phyloP scores from a whole-genome alignment of 2,797 vertebrate species.

The Pteropus rufus region DNA sequence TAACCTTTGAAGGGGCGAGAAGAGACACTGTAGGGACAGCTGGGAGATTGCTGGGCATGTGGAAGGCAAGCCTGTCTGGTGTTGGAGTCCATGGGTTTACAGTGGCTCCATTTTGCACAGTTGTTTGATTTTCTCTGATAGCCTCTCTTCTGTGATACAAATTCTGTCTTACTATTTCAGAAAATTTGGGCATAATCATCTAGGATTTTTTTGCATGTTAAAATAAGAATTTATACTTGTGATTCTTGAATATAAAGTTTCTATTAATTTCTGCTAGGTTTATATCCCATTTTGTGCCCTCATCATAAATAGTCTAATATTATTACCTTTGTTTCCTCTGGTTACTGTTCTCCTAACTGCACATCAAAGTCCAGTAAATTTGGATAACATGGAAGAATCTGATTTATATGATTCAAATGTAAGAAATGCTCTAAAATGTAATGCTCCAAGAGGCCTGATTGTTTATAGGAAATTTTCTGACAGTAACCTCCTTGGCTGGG shows the following conservation, averaged over 20 bases:
- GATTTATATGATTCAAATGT: neutral
- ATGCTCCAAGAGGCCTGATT: neutral
- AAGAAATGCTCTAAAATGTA: neutral
- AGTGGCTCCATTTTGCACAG: neutral
- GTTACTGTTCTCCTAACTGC: neutral
- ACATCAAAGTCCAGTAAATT: neutral
- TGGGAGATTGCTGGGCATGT: neutral
- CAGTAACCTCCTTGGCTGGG: neutral
- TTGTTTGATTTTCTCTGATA: neutral
- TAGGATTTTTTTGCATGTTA: neutral
- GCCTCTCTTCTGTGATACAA: neutral
- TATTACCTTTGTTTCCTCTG: neutral
- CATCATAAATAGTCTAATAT: neutral
- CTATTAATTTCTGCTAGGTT: neutral
- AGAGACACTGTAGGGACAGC: neutral
- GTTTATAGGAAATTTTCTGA: slow-evolving; percentile 22
- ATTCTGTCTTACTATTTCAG: neutral
- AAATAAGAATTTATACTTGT: neutral
- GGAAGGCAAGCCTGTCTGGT: neutral
- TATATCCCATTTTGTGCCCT: neutral
- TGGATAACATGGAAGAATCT: neutral
- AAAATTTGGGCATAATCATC: neutral
- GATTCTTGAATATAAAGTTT: neutral
- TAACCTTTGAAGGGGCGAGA: neutral
- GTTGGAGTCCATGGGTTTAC: neutral